Conservation (phyloP, 1,140 invertebrate genomes). For the Drosophila bocqueti region DNA sequence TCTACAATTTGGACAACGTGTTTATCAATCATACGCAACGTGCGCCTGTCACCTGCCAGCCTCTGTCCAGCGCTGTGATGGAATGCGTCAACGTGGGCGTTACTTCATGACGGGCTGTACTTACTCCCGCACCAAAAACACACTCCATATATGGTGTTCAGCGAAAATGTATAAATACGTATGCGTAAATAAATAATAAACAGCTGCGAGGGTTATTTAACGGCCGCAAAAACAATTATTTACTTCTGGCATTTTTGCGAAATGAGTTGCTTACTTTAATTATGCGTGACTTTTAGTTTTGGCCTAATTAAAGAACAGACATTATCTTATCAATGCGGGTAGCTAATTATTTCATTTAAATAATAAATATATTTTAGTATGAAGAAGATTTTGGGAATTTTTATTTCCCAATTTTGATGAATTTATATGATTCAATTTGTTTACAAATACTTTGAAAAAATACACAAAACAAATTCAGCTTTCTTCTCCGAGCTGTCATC, state of each 20-base stretch:
- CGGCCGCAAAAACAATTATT: slow-evolving; percentile 19
- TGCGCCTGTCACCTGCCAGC: slow-evolving; percentile 66
- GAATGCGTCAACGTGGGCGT: slow-evolving; percentile 64
- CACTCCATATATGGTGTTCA: slow-evolving; percentile 32
- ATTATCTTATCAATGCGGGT: neutral
- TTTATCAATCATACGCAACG: slow-evolving; percentile 79
- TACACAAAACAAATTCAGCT: neutral
- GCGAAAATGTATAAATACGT: slow-evolving; percentile 13
- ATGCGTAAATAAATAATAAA: slow-evolving; percentile 53
- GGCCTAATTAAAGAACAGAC: neutral
- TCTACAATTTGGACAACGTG: slow-evolving; percentile 62
- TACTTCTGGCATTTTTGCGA: slow-evolving; percentile 27
- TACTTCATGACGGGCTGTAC: slow-evolving; percentile 39
- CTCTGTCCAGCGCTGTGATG: slow-evolving; percentile 39
- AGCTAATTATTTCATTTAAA: neutral
- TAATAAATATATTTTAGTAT: neutral
- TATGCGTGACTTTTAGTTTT: slow-evolving; percentile 14
- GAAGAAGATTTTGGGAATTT: neutral
- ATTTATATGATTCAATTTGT: slow-evolving; percentile 1
- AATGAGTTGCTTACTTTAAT: slow-evolving; percentile 13
- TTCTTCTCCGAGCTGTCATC: slow-evolving; percentile 28
- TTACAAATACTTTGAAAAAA: slow-evolving; percentile 1
- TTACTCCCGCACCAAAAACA: slow-evolving; percentile 26
- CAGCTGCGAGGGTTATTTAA: slow-evolving; percentile 38
- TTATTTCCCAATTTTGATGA: neutral